phyloP scores from a whole-genome alignment of 2,888 invertebrate genomes.

The Drosophila peninsularis region DNA sequence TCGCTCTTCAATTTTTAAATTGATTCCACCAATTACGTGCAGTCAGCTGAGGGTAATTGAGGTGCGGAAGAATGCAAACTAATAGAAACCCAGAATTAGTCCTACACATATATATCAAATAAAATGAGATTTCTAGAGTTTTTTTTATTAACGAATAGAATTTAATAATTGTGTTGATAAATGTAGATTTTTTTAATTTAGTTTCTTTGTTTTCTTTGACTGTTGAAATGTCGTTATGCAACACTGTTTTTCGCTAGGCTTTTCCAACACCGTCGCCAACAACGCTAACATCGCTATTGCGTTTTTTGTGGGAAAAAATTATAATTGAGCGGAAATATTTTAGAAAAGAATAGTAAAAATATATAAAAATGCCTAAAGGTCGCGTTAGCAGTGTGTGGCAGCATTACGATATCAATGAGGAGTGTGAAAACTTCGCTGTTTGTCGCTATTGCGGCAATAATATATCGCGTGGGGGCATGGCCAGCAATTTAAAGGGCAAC shows the following conservation, averaged over 20 bases:
- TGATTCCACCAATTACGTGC: background rate
- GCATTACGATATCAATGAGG: conserved; percentile 68
- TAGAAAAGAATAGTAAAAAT: background rate
- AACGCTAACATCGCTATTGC: conserved; percentile 72
- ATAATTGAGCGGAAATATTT: conserved; percentile 26
- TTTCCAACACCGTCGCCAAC: conserved; percentile 57
- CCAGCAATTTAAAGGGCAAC: conserved; percentile 71
- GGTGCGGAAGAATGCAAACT: background rate
- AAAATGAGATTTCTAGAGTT: background rate
- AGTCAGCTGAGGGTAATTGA: conserved; percentile 17
- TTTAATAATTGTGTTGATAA: background rate
- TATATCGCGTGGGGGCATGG: conserved; percentile 73
- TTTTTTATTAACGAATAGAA: background rate
- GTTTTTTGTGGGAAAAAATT: conserved; percentile 46
- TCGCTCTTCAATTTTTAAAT: background rate
- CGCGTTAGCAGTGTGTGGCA: conserved; percentile 71
- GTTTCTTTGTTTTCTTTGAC: conserved; percentile 36
- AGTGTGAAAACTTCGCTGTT: conserved; percentile 70
- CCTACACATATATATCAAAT: background rate
- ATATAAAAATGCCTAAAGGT: conserved; percentile 64
- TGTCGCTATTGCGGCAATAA: conserved; percentile 73
- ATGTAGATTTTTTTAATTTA: conserved; percentile 13
- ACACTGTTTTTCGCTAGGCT: conserved; percentile 33
- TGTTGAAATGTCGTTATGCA: conserved; percentile 19
- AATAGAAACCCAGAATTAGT: background rate